Evolutionary conservation across 92 coral and sea anemone species (phyloP).

Genomic region (Zoanthus gigantus): DNA sequence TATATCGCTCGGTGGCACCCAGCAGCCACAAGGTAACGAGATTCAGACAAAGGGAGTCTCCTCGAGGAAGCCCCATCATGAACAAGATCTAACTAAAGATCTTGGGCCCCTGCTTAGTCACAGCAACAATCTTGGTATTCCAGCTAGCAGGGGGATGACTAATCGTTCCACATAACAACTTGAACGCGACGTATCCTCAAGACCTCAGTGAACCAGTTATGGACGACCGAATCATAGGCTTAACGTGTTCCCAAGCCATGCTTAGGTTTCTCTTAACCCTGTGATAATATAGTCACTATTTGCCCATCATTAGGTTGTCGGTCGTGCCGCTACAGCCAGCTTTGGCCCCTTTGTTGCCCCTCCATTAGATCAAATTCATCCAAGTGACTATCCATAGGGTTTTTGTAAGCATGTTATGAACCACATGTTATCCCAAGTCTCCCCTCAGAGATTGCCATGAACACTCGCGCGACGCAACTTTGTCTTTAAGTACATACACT

Average conservation of each 20-base stretch:
- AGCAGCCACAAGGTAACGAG: conserved; percentile 32
- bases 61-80: conserved; percentile 49
- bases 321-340: conserved; percentile 63
- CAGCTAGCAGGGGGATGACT: background rate
- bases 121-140: conserved; percentile 31
- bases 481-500: background rate
- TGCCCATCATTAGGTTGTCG: conserved; percentile 71
- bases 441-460: background rate
- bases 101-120: conserved; percentile 26
- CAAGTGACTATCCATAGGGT: conserved; percentile 58
- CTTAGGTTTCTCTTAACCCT: background rate
- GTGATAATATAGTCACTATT: conserved; percentile 41
- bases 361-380: conserved; percentile 52
- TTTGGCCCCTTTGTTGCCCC: conserved; percentile 56
- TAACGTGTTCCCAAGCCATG: conserved; percentile 60
- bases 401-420: conserved; percentile 57
- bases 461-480: background rate
- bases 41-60: background rate
- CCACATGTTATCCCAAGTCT: conserved; percentile 43
- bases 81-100: conserved; percentile 33
- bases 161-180: background rate
- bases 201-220: conserved; percentile 40
- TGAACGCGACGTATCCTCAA: conserved; percentile 22
- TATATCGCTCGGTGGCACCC: conserved; percentile 27
- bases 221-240: conserved; percentile 43